Conservation (phyloP, 2,888 invertebrate genomes). For the Lymantria dispar region DNA sequence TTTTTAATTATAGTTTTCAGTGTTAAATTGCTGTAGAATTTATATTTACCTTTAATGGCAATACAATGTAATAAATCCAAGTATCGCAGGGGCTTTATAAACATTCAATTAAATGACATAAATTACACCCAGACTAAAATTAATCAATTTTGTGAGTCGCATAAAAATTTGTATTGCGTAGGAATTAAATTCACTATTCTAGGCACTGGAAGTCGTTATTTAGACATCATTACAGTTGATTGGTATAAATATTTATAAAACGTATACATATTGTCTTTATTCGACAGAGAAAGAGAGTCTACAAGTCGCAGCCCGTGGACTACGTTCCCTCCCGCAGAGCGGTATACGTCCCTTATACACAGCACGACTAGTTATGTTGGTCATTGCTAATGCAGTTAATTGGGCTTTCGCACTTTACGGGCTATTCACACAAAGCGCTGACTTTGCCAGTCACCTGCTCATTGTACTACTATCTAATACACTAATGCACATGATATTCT, state of each 20-base stretch:
- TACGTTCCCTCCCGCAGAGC: conserved; percentile 34
- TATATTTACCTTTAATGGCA: too few species aligned
- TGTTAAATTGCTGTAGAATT: too few species aligned
- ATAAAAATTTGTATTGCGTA: too few species aligned
- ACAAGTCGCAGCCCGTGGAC: conserved; percentile 55
- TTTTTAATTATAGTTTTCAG: too few species aligned
- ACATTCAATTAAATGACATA: too few species aligned
- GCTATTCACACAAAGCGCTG: conserved; percentile 81
- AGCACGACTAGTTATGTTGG: conserved; percentile 82
- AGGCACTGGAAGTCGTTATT: neutral
- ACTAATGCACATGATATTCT: conserved; percentile 90
- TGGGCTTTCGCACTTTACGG: conserved; percentile 88
- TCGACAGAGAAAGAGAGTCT: conserved; percentile 53
- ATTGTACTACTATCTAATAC: conserved; percentile 92
- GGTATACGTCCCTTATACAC: conserved; percentile 61
- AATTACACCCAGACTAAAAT: too few species aligned
- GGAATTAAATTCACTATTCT: too few species aligned
- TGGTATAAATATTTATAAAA: neutral
- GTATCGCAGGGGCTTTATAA: too few species aligned
- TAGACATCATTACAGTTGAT: neutral
- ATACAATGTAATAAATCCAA: too few species aligned
- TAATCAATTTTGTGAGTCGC: too few species aligned
- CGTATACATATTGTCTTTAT: neutral
- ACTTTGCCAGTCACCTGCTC: conserved; percentile 92
- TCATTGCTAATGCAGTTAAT: conserved; percentile 86